These are phyloP conservation scores for Calypte anna DNA, from an alignment of 2,113 vertebrate species.

Conservation along the genomic window DNA sequence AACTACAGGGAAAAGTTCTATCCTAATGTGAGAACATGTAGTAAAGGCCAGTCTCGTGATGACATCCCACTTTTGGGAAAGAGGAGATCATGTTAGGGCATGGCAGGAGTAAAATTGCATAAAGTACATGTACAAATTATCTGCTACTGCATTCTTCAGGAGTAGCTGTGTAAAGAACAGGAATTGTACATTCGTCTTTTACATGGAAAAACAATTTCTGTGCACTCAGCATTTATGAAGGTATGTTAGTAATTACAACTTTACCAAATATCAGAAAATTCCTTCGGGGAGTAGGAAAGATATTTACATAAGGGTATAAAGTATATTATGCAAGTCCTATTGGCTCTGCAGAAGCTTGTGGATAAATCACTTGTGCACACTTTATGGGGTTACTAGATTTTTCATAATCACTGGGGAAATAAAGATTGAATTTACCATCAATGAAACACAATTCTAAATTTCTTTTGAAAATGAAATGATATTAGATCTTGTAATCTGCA, in stretches of 20 bases:
- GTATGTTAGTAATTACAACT: not conserved
- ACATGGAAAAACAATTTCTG: not conserved
- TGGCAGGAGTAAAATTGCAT: not conserved
- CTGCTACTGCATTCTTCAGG: not conserved
- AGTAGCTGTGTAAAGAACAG: not conserved
- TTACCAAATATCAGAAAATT: conserved; percentile 6
- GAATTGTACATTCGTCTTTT: not conserved
- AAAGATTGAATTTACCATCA: conserved; percentile 42
- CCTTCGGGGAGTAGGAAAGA: not conserved
- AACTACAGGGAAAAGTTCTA: not conserved
- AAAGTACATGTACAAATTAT: not conserved
- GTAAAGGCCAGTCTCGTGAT: not conserved
- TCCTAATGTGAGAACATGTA: not conserved
- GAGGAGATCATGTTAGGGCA: not conserved
- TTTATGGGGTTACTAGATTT: not conserved
- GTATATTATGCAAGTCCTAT: not conserved
- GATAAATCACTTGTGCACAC: conserved; percentile 4
- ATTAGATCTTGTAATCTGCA: conserved; percentile 2
- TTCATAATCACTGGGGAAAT: conserved; percentile 28
- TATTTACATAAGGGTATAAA: not conserved
- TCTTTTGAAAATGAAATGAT: conserved; percentile 49
- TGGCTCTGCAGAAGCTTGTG: not conserved
- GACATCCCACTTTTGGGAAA: not conserved
- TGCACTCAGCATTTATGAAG: not conserved
- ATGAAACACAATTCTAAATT: conserved; percentile 38